A percentile compares a stretch with the other conserved stretches of the same genome.
Conservation (phyloP, 2,888 invertebrate species). For the Dolichopus griseipennis region DNA sequence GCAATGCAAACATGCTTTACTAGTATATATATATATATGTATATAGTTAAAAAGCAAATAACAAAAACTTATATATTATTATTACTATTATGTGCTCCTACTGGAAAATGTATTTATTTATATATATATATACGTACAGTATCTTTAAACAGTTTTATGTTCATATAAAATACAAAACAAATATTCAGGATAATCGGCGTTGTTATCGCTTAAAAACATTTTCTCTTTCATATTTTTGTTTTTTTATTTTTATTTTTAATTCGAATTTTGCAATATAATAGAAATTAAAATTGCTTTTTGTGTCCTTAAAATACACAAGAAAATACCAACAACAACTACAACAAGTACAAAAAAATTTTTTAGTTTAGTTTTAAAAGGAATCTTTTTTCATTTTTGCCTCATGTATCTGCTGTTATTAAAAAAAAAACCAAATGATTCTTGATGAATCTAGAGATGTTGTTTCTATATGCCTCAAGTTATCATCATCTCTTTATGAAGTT, state of each 20-base stretch:
- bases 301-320: not conserved
- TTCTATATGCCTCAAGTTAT: not conserved
- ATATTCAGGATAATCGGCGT: conserved; percentile 1
- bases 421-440: not conserved
- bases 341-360: not conserved
- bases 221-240: not conserved
- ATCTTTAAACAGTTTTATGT: too few relatives aligned
- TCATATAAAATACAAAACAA: too few relatives aligned
- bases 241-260: not conserved
- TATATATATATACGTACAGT: not conserved
- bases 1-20: too few relatives aligned
- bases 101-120: not conserved
- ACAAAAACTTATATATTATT: too few relatives aligned
- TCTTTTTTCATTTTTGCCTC: not conserved
- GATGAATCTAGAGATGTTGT: too few relatives aligned
- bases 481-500: not conserved
- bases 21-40: too few relatives aligned
- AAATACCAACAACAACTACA: not conserved
- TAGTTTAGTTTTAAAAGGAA: not conserved
- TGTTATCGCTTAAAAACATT: conserved; percentile 1
- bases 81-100: not conserved
- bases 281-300: not conserved
- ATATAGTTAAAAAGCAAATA: too few relatives aligned
- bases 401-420: conserved; percentile 1
- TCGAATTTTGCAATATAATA: conserved; percentile 1